phyloP scores from a whole-genome alignment of 35 echinoderm and acorn worm species.

The Apostichopus parvimensis region DNA sequence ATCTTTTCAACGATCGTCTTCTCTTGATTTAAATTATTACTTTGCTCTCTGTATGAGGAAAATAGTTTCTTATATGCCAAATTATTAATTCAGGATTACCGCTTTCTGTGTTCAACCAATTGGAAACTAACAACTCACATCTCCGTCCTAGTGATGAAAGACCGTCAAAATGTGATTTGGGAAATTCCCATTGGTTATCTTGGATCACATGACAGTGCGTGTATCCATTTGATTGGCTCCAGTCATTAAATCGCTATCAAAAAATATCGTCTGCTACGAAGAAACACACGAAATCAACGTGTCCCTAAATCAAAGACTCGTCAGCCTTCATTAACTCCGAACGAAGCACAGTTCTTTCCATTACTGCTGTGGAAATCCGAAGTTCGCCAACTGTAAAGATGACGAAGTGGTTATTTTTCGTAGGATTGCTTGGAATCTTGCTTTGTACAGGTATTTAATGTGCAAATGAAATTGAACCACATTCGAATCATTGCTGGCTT shows the following conservation, averaged over 20 bases:
- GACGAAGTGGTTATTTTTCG: slow-evolving; percentile 29
- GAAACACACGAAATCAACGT: slow-evolving; percentile 29
- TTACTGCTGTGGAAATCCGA: neutral
- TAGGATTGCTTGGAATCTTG: slow-evolving; percentile 12
- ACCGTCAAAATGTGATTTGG: slow-evolving; percentile 22
- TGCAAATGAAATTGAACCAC: neutral
- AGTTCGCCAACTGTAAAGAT: neutral
- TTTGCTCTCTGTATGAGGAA: too few relatives aligned
- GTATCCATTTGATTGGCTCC: slow-evolving; percentile 26
- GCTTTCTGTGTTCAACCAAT: slow-evolving; percentile 18
- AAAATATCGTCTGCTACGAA: slow-evolving; percentile 49
- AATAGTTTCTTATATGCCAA: too few relatives aligned
- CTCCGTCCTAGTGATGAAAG: neutral
- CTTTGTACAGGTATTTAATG: slow-evolving; percentile 29
- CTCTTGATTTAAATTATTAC: too few relatives aligned
- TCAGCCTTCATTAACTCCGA: neutral
- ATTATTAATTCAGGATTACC: neutral
- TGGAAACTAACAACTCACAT: slow-evolving; percentile 11
- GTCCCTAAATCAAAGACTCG: neutral
- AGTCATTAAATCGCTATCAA: neutral
- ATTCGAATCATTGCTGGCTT: too few relatives aligned
- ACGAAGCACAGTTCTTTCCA: neutral
- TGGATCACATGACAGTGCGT: slow-evolving; percentile 44
- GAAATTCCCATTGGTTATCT: slow-evolving; percentile 41
- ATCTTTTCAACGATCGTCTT: too few relatives aligned